Evolutionary conservation across 2,113 vertebrate genomes (phyloP), one percentile per base, ranked within the genome.

Genomic region (Dicrurus megarhynchus): DNA sequence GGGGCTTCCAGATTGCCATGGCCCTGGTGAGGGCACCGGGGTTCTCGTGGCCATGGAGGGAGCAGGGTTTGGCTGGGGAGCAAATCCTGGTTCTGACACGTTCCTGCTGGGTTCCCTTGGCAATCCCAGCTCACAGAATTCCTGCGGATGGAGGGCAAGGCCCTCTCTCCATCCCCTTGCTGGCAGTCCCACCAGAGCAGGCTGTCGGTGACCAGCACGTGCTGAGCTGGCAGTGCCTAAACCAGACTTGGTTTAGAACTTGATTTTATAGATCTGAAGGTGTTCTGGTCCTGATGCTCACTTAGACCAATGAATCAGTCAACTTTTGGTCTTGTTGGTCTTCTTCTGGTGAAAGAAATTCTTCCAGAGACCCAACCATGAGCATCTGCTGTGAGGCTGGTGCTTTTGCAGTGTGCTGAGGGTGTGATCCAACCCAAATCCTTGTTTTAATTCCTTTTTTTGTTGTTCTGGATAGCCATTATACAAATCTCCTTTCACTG

Each of bases 21-120:
- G 97, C 98, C 0, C 83, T 97, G 97, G 98, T 98, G 81, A 98
- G 98, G 57, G 67, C 32, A 5, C 7, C 6, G 8, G 5, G 16
- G 4, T 3, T 42, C 60, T 5, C 6, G 28, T 24, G 60, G n/a
- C 32, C 28, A 11, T 12, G 10, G 26, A 55, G 35, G 35, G 41
- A n/a, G 7, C 7, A 15, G 20, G 20, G 11, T 6, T 26, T 37
- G 67, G 32, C 12, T 39, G 50, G n/a, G 33, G 19, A 57, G 23
- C 37, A 70, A 30, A 49, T n/a, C 30, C 7, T 52, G 63, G 0
- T 13, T 57, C 74, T 70, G 5, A 27, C 41, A 10, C 9, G 1
- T 23, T 23, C 46, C 35, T 9, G 17, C 5, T 10, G 73, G n/a
- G 20, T 15, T 77, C 26, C 20, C 65, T 17, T 6, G 61, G 76